These are phyloP conservation scores for Campoplex nolae DNA, from an alignment of 2,888 invertebrate genomes.

Conservation along the genomic window DNA sequence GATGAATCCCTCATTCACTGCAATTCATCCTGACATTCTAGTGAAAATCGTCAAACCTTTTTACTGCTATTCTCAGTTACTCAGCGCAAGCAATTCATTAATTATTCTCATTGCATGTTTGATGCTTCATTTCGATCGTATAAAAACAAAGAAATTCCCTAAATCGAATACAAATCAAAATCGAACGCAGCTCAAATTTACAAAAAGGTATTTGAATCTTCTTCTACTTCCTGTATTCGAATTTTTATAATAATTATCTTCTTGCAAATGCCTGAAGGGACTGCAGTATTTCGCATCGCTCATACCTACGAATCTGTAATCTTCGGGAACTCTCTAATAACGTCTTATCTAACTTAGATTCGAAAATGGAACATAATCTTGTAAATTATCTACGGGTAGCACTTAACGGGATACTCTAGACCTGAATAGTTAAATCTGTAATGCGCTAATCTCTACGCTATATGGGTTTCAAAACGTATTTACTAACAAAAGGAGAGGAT, in stretches of 20 bases:
- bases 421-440: conserved; percentile 54
- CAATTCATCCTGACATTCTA: background rate
- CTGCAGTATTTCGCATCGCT: conserved; percentile 47
- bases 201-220: background rate
- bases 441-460: conserved; percentile 44
- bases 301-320: conserved; percentile 27
- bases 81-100: background rate
- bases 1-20: background rate
- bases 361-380: conserved; percentile 42
- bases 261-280: conserved; percentile 18
- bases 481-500: background rate
- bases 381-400: conserved; percentile 62
- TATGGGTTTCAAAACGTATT: background rate
- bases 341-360: conserved; percentile 37
- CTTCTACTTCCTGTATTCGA: conserved; percentile 6
- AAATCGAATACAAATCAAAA: conserved; percentile 2
- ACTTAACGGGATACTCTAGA: conserved; percentile 36
- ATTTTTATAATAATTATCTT: conserved; percentile 1
- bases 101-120: background rate
- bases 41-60: background rate
- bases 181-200: background rate
- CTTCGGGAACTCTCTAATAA: conserved; percentile 41
- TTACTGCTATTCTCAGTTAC: background rate
- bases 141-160: background rate
- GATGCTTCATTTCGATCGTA: background rate